These are phyloP conservation scores for Leptinotarsa texana DNA, from an alignment of 1,140 invertebrate species.

Conservation along the genomic window DNA sequence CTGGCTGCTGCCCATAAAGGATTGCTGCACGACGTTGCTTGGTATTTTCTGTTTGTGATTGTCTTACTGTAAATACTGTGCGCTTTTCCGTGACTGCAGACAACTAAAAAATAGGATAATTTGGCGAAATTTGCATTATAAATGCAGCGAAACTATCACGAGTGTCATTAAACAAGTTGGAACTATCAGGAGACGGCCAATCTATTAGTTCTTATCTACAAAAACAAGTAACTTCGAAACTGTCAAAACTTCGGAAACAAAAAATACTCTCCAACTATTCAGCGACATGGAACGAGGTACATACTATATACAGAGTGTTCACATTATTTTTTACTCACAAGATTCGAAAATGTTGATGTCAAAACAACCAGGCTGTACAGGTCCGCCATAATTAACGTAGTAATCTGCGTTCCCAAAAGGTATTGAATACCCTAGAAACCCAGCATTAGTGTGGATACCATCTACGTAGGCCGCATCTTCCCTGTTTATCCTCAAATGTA, in stretches of 20 bases:
- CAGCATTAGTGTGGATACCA: conserved; percentile 87
- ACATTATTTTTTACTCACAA: conserved; percentile 29
- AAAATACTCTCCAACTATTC: too few relatives aligned
- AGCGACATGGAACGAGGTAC: conserved; percentile 8
- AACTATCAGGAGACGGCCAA: too few relatives aligned
- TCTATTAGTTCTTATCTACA: background rate
- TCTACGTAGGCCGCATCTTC: conserved; percentile 86
- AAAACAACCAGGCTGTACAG: conserved; percentile 78
- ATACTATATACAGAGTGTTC: background rate
- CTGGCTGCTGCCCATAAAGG: conserved; percentile 1
- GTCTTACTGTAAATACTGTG: conserved; percentile 33
- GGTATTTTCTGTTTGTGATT: conserved; percentile 19
- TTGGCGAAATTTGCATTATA: background rate
- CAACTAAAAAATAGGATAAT: conserved; percentile 18
- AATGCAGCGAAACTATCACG: background rate
- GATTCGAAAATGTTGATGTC: conserved; percentile 40
- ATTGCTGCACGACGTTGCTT: conserved; percentile 17
- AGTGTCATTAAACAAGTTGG: too few relatives aligned
- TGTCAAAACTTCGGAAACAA: background rate
- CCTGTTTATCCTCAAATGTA: conserved; percentile 41
- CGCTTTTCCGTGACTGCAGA: conserved; percentile 37
- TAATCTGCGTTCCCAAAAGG: conserved; percentile 84
- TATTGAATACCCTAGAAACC: conserved; percentile 70
- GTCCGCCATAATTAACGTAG: conserved; percentile 78
- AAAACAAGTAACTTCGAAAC: background rate